These are phyloP conservation scores for Mohoua ochrocephala DNA, from an alignment of 2,113 vertebrate species.

Conservation along the genomic window DNA sequence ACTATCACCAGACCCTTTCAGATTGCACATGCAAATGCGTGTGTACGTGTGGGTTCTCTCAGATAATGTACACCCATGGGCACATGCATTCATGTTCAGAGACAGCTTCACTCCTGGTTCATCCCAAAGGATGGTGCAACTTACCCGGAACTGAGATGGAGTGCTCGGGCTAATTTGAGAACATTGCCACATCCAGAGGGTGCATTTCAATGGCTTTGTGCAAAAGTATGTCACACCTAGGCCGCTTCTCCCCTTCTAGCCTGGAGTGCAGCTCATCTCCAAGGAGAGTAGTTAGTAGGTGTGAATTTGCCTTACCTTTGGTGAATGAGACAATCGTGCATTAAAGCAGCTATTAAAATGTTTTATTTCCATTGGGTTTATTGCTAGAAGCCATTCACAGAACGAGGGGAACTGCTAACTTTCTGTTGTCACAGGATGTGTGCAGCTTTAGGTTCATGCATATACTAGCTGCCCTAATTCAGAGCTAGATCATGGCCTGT, in stretches of 20 bases:
- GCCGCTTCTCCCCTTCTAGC: not conserved
- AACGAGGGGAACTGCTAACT: not conserved
- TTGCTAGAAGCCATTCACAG: not conserved
- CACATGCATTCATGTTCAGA: not conserved
- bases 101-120: not conserved
- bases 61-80: no score
- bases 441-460: not conserved
- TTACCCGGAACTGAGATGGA: not conserved
- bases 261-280: not conserved
- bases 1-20: not conserved
- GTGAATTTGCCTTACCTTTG: not conserved
- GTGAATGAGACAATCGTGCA: not conserved
- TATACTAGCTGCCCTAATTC: not conserved
- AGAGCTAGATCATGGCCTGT: no score
- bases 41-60: not conserved
- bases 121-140: not conserved
- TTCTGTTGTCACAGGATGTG: not conserved
- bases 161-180: not conserved
- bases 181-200: not conserved
- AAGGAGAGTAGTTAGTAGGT: constrained; percentile 3
- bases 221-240: not conserved
- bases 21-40: not conserved
- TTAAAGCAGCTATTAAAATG: not conserved
- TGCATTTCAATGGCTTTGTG: not conserved
- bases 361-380: not conserved